phyloP scores from a whole-genome alignment of 2,797 vertebrate genomes.

The Onychomys arenicola region DNA sequence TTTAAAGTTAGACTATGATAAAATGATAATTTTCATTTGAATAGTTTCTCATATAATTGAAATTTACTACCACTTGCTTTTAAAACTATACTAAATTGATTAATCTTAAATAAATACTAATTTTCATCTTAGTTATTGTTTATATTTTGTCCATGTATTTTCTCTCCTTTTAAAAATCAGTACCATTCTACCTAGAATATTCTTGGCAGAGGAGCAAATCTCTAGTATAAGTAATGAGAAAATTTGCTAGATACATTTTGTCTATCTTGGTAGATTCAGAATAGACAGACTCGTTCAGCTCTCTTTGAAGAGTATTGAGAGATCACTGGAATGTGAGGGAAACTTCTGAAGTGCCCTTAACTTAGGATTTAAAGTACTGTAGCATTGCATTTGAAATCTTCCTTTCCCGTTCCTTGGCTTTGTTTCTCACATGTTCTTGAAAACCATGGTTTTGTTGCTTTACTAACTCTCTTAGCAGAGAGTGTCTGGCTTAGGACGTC shows the following conservation, averaged over 20 bases:
- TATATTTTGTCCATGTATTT: neutral
- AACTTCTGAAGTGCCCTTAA: neutral
- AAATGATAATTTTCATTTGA: slow-evolving; percentile 44
- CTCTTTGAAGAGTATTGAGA: slow-evolving; percentile 31
- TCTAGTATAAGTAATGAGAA: slow-evolving; percentile 42
- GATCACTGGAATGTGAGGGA: neutral
- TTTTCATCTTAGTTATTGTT: slow-evolving; percentile 24
- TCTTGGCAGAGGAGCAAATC: neutral
- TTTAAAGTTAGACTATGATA: slow-evolving; percentile 33
- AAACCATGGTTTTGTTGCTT: slow-evolving; percentile 13
- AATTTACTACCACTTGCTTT: slow-evolving; percentile 39
- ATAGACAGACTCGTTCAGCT: neutral
- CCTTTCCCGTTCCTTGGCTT: slow-evolving; percentile 4
- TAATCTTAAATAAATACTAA: slow-evolving; percentile 21
- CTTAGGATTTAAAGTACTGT: slow-evolving; percentile 57
- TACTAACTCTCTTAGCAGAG: slow-evolving; percentile 48
- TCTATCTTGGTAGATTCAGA: neutral
- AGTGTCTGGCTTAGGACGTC: slow-evolving; percentile 21
- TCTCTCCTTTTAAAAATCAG: slow-evolving; percentile 5
- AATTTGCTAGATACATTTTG: slow-evolving; percentile 38
- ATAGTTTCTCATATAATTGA: slow-evolving; percentile 5
- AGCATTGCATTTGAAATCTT: slow-evolving; percentile 3
- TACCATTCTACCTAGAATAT: neutral
- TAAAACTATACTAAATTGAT: slow-evolving; percentile 3
- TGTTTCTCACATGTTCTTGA: neutral